Conservation (phyloP, 2,113 vertebrate genomes). For the Synchiropus splendidus region DNA sequence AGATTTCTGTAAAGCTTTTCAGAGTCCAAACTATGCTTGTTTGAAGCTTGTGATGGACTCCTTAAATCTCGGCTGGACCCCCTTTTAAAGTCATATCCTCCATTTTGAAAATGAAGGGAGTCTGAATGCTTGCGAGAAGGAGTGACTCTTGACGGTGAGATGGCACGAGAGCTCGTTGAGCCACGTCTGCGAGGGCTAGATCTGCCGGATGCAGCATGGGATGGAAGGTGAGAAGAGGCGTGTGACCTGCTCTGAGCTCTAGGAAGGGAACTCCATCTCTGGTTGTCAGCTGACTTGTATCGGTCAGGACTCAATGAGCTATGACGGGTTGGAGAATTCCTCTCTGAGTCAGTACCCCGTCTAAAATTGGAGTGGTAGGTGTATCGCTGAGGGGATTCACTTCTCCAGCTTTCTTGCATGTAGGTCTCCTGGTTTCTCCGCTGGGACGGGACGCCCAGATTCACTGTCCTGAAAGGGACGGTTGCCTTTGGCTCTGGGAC, state of each 20-base stretch:
- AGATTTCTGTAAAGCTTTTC: conserved; percentile 65
- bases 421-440: conserved; percentile 54
- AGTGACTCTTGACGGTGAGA: conserved; percentile 24
- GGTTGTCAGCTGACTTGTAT: conserved; percentile 30
- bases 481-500: conserved; percentile 64
- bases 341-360: conserved; percentile 42
- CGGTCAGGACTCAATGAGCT: conserved; percentile 61
- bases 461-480: conserved; percentile 65
- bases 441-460: conserved; percentile 65
- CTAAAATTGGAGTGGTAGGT: conserved; percentile 70
- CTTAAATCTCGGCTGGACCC: conserved; percentile 33
- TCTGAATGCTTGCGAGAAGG: conserved; percentile 35
- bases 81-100: conserved; percentile 9
- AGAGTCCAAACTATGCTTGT: conserved; percentile 62
- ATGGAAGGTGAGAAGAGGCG: conserved; percentile 43
- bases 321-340: conserved; percentile 56
- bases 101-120: conserved; percentile 31
- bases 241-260: conserved; percentile 37
- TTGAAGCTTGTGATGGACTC: conserved; percentile 58
- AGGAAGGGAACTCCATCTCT: conserved; percentile 39
- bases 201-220: conserved; percentile 50
- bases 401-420: conserved; percentile 49
- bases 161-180: conserved; percentile 35
- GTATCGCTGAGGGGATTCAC: conserved; percentile 68
- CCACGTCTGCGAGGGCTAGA: conserved; percentile 58